Conservation (phyloP, 2,113 vertebrate genomes). For the Garra rufa region DNA sequence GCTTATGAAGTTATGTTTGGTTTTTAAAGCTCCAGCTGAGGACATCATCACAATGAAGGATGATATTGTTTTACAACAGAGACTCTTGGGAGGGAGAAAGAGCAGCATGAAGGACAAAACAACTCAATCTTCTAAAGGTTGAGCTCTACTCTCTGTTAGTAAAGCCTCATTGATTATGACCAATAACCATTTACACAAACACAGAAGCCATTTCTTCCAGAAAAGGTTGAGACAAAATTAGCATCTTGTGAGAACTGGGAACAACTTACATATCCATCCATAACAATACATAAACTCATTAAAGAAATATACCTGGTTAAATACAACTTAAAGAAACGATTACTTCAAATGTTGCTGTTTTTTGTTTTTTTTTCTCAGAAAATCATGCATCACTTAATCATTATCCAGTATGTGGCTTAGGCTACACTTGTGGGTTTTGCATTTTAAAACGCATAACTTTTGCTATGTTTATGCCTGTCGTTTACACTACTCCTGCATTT, state of each 20-base stretch:
- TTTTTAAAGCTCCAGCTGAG: conserved; percentile 17
- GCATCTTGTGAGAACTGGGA: not conserved
- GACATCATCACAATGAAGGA: conserved; percentile 34
- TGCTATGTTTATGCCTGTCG: no score
- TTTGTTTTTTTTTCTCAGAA: not conserved
- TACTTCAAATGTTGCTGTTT: not conserved
- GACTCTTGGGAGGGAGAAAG: conserved; percentile 25
- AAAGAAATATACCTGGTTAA: not conserved
- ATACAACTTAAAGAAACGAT: not conserved
- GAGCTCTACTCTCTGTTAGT: conserved; percentile 61
- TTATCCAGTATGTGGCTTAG: not conserved
- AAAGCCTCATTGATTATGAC: conserved; percentile 69
- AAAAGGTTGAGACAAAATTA: not conserved
- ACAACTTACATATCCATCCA: not conserved
- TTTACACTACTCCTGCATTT: no score
- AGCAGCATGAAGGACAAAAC: conserved; percentile 36
- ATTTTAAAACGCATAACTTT: no score
- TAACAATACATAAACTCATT: not conserved
- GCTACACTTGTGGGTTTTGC: no score
- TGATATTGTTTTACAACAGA: conserved; percentile 27
- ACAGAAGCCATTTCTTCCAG: not conserved
- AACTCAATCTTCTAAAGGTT: conserved; percentile 68
- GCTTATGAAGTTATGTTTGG: conserved; percentile 13
- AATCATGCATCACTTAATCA: not conserved
- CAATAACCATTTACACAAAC: conserved; percentile 64